phyloP scores from a whole-genome alignment of 2,888 invertebrate species.

The Brenthis daphne region DNA sequence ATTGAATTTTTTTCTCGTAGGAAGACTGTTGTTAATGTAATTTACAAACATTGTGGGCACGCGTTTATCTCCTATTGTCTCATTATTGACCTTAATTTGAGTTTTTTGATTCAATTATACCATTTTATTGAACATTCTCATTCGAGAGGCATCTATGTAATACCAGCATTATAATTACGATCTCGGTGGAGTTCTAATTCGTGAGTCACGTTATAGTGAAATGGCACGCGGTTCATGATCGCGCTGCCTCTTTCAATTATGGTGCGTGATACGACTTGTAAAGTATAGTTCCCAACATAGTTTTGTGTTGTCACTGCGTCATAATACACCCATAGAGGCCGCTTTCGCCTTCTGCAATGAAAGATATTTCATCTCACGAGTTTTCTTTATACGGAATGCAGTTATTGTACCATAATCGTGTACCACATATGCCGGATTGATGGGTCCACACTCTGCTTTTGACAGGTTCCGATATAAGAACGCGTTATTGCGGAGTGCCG shows the following conservation, averaged over 20 bases:
- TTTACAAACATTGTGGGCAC: conserved; percentile 32
- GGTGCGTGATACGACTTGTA: conserved; percentile 70
- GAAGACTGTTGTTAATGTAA: conserved; percentile 24
- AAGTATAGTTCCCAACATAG: conserved; percentile 56
- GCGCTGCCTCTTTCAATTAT: conserved; percentile 70
- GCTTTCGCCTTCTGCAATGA: conserved; percentile 66
- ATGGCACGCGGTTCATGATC: conserved; percentile 70
- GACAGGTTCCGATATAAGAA: conserved; percentile 52
- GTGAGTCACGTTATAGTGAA: conserved; percentile 79
- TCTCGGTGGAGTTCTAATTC: conserved; percentile 77
- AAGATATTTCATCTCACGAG: conserved; percentile 37
- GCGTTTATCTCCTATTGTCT: conserved; percentile 37
- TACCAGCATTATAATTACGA: conserved; percentile 73
- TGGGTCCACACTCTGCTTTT: conserved; percentile 55
- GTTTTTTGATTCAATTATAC: conserved; percentile 61
- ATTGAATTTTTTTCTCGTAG: conserved; percentile 26
- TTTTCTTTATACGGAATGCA: conserved; percentile 24
- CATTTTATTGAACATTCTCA: conserved; percentile 59
- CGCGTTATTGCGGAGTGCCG: conserved; percentile 53
- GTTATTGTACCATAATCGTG: conserved; percentile 26
- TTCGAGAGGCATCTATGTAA: conserved; percentile 69
- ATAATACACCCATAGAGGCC: conserved; percentile 43
- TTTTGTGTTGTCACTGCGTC: conserved; percentile 53
- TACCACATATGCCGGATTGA: conserved; percentile 50
- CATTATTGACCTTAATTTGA: conserved; percentile 64